These are phyloP conservation scores for Mythimna pallens DNA, from an alignment of 2,888 invertebrate species.

Conservation along the genomic window DNA sequence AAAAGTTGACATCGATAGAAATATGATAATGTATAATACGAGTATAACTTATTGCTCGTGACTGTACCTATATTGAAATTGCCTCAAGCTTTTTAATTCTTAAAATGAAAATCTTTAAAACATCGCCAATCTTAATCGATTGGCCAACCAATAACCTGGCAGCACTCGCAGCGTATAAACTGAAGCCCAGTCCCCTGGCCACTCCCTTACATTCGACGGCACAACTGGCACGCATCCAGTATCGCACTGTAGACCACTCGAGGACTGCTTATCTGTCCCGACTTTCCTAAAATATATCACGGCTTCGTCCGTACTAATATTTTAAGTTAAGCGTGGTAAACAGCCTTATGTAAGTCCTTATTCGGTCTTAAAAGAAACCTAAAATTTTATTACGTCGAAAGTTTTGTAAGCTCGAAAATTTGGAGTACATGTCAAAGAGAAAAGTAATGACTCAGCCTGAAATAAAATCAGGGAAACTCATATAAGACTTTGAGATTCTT, in stretches of 20 bases:
- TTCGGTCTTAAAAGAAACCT: constrained; percentile 21
- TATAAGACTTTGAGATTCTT: constrained; percentile 38
- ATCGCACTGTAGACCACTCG: constrained; percentile 44
- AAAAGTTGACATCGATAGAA: too few species aligned
- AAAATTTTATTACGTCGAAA: constrained; percentile 33
- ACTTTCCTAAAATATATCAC: constrained; percentile 56
- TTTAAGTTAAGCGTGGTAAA: constrained; percentile 48
- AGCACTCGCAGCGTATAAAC: constrained; percentile 39
- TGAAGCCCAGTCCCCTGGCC: constrained; percentile 23
- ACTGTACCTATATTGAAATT: not conserved
- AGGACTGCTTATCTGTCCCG: constrained; percentile 61
- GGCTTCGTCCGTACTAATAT: constrained; percentile 49
- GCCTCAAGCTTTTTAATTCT: not conserved
- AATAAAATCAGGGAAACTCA: constrained; percentile 45
- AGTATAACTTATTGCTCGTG: too few species aligned
- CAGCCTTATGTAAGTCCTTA: constrained; percentile 46
- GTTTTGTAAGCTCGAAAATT: constrained; percentile 35
- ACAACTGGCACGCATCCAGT: constrained; percentile 60
- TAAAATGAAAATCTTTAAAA: constrained; percentile 10
- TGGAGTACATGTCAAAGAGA: constrained; percentile 33
- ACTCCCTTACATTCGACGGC: constrained; percentile 55
- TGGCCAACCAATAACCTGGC: constrained; percentile 45
- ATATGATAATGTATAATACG: too few species aligned
- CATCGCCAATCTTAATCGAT: constrained; percentile 35
- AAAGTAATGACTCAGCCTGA: constrained; percentile 43